Percentiles rank a stretch among this genome's conserved stretches.
Conservation (phyloP, 2,113 vertebrate species). For the Acrocephalus kingi region DNA sequence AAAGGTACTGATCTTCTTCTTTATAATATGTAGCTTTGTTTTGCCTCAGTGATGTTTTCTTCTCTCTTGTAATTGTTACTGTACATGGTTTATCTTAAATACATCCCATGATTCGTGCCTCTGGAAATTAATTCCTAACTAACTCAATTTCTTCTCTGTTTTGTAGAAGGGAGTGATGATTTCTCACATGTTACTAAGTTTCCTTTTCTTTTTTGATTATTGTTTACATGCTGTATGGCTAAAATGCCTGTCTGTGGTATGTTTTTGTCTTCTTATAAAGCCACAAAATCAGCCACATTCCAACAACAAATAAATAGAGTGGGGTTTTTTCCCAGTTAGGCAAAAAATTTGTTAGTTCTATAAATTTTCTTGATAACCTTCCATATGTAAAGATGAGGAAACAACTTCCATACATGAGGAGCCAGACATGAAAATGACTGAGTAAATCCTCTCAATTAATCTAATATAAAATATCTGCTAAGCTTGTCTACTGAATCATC, state of each 20-base stretch:
- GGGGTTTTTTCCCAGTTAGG: background rate
- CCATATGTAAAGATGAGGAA: background rate
- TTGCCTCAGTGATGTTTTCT: background rate
- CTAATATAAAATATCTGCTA: background rate
- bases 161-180: background rate
- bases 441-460: background rate
- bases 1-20: constrained; percentile 78
- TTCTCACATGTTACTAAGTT: background rate
- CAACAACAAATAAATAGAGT: background rate
- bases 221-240: background rate
- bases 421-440: background rate
- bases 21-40: background rate
- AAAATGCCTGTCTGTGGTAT: background rate
- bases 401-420: background rate
- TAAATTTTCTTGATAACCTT: background rate
- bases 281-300: background rate
- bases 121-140: background rate
- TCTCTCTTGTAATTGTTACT: background rate
- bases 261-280: background rate
- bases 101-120: background rate
- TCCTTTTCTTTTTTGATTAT: background rate
- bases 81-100: background rate
- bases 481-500: background rate
- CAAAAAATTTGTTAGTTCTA: background rate
- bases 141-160: background rate